Percentiles rank a stretch among this genome's conserved stretches.
Conservation (phyloP, 2,797 vertebrate genomes). For the Arnoldichthys spilopterus region DNA sequence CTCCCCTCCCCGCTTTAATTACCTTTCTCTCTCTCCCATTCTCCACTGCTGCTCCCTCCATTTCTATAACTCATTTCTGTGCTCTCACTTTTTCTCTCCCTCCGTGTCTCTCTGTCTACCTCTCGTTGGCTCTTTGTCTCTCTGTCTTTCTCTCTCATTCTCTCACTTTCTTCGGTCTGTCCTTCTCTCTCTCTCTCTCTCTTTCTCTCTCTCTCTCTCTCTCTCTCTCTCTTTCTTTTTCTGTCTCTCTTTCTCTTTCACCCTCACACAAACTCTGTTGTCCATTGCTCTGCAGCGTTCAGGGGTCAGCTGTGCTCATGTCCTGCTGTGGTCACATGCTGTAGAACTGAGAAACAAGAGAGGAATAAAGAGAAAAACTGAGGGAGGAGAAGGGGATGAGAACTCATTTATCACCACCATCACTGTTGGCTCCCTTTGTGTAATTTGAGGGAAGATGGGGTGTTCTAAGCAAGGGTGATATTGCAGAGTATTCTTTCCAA, state of each 20-base stretch:
- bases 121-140: background rate
- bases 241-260: background rate
- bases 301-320: slow-evolving; percentile 41
- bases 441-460: slow-evolving; percentile 20
- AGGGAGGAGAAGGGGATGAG: slow-evolving; percentile 33
- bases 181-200: background rate
- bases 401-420: slow-evolving; percentile 45
- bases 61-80: slow-evolving; percentile 17
- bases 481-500: background rate
- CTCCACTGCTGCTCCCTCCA: slow-evolving; percentile 8
- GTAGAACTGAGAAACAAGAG: slow-evolving; percentile 29
- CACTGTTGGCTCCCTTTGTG: slow-evolving; percentile 35
- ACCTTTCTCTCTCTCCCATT: slow-evolving; percentile 28
- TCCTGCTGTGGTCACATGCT: slow-evolving; percentile 42
- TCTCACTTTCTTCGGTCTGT: background rate
- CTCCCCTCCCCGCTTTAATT: slow-evolving; percentile 49
- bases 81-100: background rate
- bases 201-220: background rate
- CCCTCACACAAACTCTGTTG: background rate
- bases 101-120: background rate
- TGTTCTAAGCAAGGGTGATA: slow-evolving; percentile 14
- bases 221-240: background rate
- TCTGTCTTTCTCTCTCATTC: background rate
- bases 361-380: slow-evolving; percentile 17
- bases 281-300: slow-evolving; percentile 23